phyloP scores from a whole-genome alignment of 1,140 invertebrate genomes.

The Philotrypesis tridentata region DNA sequence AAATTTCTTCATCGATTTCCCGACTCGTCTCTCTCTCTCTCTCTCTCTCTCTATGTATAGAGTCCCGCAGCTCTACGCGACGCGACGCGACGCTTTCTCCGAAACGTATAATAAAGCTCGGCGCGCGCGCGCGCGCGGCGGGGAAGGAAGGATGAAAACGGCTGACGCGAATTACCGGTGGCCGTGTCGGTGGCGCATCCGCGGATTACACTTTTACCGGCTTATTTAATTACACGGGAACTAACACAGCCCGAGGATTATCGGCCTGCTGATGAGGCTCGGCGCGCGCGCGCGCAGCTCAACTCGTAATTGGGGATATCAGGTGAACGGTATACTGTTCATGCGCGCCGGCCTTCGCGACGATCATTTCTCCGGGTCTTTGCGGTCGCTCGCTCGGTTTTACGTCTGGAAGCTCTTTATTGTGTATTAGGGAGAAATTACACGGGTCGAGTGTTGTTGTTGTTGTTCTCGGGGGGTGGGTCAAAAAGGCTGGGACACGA shows the following conservation, averaged over 20 bases:
- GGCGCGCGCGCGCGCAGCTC: too few species aligned
- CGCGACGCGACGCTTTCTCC: neutral
- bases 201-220: slow-evolving; percentile 44
- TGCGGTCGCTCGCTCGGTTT: neutral
- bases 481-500: too few species aligned
- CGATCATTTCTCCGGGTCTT: neutral
- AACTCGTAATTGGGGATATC: slow-evolving; percentile 27
- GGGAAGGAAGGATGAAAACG: slow-evolving; percentile 25
- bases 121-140: too few species aligned
- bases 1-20: slow-evolving; percentile 40
- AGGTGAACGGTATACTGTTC: neutral
- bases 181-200: neutral
- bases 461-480: too few species aligned
- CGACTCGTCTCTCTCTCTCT: too few species aligned
- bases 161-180: slow-evolving; percentile 39
- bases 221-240: slow-evolving; percentile 45
- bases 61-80: too few species aligned
- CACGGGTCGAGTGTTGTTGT: too few species aligned
- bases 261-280: slow-evolving; percentile 26
- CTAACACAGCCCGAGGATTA: slow-evolving; percentile 16
- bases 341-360: too few species aligned
- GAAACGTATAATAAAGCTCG: slow-evolving; percentile 30
- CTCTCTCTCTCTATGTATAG: too few species aligned
- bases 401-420: too few species aligned
- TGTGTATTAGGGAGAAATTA: too few species aligned